Evolutionary conservation across 2,797 vertebrate genomes (phyloP), one percentile per base, ranked within the genome.

Genomic region (Diplodus puntazzo): DNA sequence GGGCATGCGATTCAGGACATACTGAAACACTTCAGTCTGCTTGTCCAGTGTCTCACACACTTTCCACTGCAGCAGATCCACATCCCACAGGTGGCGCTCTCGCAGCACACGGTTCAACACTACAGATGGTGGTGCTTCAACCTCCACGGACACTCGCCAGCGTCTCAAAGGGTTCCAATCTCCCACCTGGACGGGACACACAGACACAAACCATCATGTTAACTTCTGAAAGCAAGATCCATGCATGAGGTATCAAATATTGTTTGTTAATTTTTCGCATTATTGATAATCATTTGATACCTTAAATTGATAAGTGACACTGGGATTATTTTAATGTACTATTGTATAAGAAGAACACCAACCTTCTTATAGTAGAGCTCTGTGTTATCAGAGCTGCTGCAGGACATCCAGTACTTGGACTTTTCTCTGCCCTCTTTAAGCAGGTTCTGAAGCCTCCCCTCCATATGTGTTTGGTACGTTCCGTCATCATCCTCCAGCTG

Each of bases 311-410:
- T 42, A 60, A 30, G 7, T 34, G 23, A 25, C 18, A 49, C 11
- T 25, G 25, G 2, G 3, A 43, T 64, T 18, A 5, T 46, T 64
- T 57, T 48, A 5, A 61, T 54, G 52, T 14, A 42, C 3, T 45
- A 6, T 55, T 39, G 20, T 62, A 23, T 25, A 53, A 1, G 0
- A 72, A 14, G 2, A 75, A 6, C 17, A 80, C 82, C 16, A 86
- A 98, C 98, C 98, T 99, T 99, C 95, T 97, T 99, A 89, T 96
- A 99, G 77, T 92, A 95, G 0, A 99, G 97, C 66, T 99, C 98
- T 27, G 98, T 96, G 85, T 96, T 97, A 74, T 99, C 96, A 1
- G 90, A 61, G 88, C 97, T 98, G 88, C 95, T 95, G 89, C 97
- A 97, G 0, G 96, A 94, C 81, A 98, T 94, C 98, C 98, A 99